Percentiles rank a stretch among this genome's conserved stretches.
phyloP scores from a whole-genome alignment of 2,797 vertebrate species.

The Enteromius fasciolatus region DNA sequence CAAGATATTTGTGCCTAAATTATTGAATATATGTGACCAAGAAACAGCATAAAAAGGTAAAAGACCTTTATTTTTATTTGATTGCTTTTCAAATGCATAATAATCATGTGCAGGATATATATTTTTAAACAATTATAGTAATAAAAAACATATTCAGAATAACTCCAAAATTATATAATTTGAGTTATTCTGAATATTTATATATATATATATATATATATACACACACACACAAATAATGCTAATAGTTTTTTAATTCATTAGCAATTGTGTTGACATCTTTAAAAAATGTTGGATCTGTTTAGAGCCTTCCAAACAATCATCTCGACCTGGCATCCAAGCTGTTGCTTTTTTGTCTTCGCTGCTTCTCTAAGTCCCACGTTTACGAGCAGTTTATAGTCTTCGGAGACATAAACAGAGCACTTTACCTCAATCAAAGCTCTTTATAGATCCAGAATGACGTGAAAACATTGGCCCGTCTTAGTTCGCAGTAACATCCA shows the following conservation, averaged over 20 bases:
- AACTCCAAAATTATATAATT: background rate
- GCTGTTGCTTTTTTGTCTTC: background rate
- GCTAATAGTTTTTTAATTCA: background rate
- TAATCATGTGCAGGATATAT: background rate
- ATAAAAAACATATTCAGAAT: background rate
- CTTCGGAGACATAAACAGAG: background rate
- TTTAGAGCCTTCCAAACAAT: background rate
- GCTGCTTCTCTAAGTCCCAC: background rate
- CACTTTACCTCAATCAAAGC: constrained; percentile 1
- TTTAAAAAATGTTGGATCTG: background rate
- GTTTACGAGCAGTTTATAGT: constrained; percentile 18
- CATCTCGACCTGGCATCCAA: background rate
- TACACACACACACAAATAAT: too few species aligned
- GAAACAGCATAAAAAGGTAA: background rate
- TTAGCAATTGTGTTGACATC: background rate
- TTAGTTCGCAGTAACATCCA: background rate
- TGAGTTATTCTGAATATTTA: background rate
- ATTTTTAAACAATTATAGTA: background rate
- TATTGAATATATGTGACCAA: background rate
- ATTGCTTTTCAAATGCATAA: background rate
- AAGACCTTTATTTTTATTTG: background rate
- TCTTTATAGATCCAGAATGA: constrained; percentile 12
- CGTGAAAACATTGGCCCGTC: background rate
- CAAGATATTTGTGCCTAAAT: background rate
- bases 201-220: too few species aligned